These are phyloP conservation scores for Lepidonotus clava DNA, from an alignment of 2,888 invertebrate genomes.

Conservation along the genomic window DNA sequence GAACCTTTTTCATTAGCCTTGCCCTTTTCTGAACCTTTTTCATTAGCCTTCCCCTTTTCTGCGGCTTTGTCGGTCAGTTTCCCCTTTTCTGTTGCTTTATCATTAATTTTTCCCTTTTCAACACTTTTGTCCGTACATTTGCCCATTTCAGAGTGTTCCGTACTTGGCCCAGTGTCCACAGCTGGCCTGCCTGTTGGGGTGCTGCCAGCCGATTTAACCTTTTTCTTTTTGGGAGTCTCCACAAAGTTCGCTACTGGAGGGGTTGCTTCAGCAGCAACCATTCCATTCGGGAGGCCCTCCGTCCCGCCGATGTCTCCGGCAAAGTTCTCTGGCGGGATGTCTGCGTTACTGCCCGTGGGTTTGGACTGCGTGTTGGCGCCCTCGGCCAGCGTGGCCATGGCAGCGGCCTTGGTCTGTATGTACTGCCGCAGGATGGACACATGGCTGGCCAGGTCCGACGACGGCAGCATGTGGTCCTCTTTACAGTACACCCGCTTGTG, in stretches of 20 bases:
- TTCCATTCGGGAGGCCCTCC: background rate
- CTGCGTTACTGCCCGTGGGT: background rate
- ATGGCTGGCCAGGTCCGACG: slow-evolving; percentile 28
- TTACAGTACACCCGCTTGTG: slow-evolving; percentile 92
- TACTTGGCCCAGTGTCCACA: too few species aligned
- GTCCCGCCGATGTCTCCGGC: background rate
- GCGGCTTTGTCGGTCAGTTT: background rate
- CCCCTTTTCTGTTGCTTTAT: background rate
- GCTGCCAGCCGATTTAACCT: background rate
- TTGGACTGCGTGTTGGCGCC: background rate
- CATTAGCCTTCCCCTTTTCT: background rate
- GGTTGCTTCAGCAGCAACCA: background rate
- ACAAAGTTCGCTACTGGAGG: background rate
- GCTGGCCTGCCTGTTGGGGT: too few species aligned
- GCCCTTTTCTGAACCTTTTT: background rate
- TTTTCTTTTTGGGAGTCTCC: background rate
- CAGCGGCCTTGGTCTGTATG: slow-evolving; percentile 39
- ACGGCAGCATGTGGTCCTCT: slow-evolving; percentile 28
- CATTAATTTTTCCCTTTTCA: background rate
- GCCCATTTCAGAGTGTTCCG: too few species aligned
- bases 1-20: background rate
- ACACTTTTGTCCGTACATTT: too few species aligned
- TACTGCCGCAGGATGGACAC: slow-evolving; percentile 40
- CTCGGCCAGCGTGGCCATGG: slow-evolving; percentile 32
- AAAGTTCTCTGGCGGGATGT: background rate